Base-by-base conservation (phyloP, 2,888 invertebrate species). In the Drosophila differens region DNA sequence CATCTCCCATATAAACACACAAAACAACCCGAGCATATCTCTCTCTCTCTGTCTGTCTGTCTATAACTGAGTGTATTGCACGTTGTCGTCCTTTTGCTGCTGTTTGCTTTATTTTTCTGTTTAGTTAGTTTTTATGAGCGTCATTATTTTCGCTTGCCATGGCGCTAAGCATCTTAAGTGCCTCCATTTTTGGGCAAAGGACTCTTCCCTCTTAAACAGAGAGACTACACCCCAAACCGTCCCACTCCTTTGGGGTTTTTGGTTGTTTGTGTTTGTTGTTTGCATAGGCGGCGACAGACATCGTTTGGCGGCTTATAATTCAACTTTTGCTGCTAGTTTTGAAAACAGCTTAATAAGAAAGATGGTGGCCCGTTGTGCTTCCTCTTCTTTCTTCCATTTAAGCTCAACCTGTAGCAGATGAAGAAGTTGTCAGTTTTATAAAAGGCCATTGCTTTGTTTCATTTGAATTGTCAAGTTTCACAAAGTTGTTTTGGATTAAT, bases 111-210 rank as follows among this genome's bases (percentile, higher is more conserved):
- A 77, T 76, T 76, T 85, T 82, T 79, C 85, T 87, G 81, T 89
- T 88, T 89, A 88, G 87, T 88, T 88, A 89, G 87, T 88, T 88
- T 88, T 88, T 88, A 89, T 88, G 89, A 85, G 87, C 85, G 85
- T 89, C 87, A 88, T 88, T 88, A 88, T 88, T 88, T 88, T 88
- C 87, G 87, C 87, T 87, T 88, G 85, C 87, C 83, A 85, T 85
- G 85, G 81, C 83, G 87, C 85, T 88, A 89, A 88, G 87, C 87
- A 87, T 88, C 89, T 88, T 89, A 88, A 89, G 89, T 89, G 85
- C 76, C 83, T 61, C 58, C 81, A 57, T 57, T 63, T 72, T 76
- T 76, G 54, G 41, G 41, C n/a, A 35, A 47, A 6, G 16, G 33
- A 49, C 32, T 5, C 58, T 7, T 19, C n/a, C 54, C 19, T 1